These are phyloP conservation scores for Aspidoscelis tigris DNA, from an alignment of 2,113 vertebrate species.

Conservation along the genomic window DNA sequence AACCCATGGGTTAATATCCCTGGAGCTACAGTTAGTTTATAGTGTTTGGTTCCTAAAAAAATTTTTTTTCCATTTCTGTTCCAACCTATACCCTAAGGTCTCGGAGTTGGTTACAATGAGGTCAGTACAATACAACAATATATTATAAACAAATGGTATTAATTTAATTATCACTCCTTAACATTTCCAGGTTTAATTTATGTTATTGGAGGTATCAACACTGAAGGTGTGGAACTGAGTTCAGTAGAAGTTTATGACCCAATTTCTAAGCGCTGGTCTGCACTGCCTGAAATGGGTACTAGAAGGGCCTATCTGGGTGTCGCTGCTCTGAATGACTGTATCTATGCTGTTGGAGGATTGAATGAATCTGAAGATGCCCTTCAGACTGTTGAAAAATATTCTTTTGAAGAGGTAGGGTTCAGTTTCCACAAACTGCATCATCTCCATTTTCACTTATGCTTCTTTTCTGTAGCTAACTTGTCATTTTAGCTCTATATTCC, in stretches of 20 bases:
- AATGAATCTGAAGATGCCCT: constrained; percentile 92
- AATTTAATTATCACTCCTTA: constrained; percentile 41
- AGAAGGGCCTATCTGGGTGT: constrained; percentile 93
- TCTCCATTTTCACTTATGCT: neutral
- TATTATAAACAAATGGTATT: neutral
- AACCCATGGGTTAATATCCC: neutral
- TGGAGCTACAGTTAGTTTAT: neutral
- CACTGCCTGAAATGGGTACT: constrained; percentile 89
- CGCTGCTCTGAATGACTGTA: constrained; percentile 89
- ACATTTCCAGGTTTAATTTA: constrained; percentile 89
- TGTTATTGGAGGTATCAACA: constrained; percentile 91
- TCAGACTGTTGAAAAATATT: constrained; percentile 93
- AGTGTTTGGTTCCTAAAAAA: neutral
- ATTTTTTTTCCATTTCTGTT: neutral
- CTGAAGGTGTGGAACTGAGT: constrained; percentile 89
- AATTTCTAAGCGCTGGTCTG: constrained; percentile 89
- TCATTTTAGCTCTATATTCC: neutral
- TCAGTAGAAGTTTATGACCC: constrained; percentile 94
- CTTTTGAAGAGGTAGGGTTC: constrained; percentile 89
- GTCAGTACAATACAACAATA: too few species aligned
- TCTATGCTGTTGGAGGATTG: constrained; percentile 95
- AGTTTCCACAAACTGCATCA: neutral
- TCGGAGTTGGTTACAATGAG: too few species aligned
- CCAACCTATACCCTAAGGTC: too few species aligned
- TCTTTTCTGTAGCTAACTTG: neutral